phyloP scores from a whole-genome alignment of 2,888 invertebrate genomes.

The Lycocerus yunnanus region DNA sequence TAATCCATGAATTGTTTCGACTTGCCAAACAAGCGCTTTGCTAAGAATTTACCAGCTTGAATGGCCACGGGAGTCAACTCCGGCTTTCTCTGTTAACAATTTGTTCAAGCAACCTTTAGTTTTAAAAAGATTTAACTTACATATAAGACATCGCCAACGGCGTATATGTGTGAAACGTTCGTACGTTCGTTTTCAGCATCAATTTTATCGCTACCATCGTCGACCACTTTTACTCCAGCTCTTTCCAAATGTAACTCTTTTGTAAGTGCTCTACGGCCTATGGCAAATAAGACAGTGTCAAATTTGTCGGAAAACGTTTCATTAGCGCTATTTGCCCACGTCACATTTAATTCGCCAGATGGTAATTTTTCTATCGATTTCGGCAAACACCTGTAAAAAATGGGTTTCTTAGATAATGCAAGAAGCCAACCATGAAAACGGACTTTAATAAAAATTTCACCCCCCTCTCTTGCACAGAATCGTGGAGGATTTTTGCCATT shows the following conservation, averaged over 20 bases:
- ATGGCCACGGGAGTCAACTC: conserved; percentile 98
- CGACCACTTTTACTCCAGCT: conserved; percentile 70
- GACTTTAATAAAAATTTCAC: conserved; percentile 72
- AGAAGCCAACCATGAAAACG: conserved; percentile 17
- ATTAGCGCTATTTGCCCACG: conserved; percentile 62
- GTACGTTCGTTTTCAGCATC: conserved; percentile 80
- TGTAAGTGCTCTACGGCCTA: conserved; percentile 80
- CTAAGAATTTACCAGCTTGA: conserved; percentile 85
- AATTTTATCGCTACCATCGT: conserved; percentile 71
- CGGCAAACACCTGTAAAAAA: conserved; percentile 64
- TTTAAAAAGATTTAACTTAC: conserved; percentile 56
- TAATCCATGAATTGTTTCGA: conserved; percentile 76
- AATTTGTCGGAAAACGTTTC: conserved; percentile 63
- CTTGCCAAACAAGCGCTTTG: conserved; percentile 72
- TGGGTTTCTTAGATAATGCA: background rate
- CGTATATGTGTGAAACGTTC: conserved; percentile 85
- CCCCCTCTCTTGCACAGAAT: conserved; percentile 80
- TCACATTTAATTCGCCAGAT: conserved; percentile 70
- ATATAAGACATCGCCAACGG: conserved; percentile 91
- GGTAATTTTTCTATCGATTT: conserved; percentile 71
- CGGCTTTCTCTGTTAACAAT: conserved; percentile 64
- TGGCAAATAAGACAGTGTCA: conserved; percentile 89
- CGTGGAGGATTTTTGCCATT: conserved; percentile 81
- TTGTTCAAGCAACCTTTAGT: no score
- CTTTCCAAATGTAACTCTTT: conserved; percentile 72